Percentiles rank a stretch among this genome's conserved stretches.
Conservation (phyloP, 2,888 invertebrate genomes). For the Blomia tropicalis region DNA sequence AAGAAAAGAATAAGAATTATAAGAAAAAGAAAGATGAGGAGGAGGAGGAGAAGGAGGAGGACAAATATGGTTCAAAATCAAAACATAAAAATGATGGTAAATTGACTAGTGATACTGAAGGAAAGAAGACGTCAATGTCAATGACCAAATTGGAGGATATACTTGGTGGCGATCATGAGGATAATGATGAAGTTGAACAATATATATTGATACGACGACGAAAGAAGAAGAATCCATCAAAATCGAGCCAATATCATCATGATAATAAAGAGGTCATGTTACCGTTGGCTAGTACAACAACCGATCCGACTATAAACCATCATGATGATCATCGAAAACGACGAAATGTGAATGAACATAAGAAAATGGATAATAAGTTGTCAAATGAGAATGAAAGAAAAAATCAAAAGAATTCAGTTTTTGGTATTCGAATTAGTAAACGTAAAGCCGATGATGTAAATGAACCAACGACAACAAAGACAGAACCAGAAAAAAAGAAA, state of each 20-base stretch:
- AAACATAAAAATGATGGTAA: not conserved
- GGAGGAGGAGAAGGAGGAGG: not conserved
- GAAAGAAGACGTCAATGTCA: not conserved
- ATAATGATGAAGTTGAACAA: constrained; percentile 5
- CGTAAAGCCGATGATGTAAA: no score
- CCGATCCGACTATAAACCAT: not conserved
- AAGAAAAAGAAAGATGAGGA: not conserved
- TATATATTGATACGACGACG: constrained; percentile 7
- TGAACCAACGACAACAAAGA: no score
- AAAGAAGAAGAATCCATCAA: not conserved
- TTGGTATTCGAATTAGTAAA: no score
- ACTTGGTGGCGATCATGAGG: not conserved
- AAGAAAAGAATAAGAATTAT: not conserved
- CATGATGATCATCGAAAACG: no score
- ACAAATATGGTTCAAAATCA: not conserved
- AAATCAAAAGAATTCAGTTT: no score
- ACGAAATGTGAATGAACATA: no score
- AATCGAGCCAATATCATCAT: not conserved
- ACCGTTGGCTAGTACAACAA: not conserved
- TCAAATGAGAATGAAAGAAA: no score
- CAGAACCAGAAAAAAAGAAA: not conserved
- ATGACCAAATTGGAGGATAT: not conserved
- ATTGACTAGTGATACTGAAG: not conserved
- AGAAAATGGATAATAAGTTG: no score
- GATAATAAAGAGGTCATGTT: constrained; percentile 1